Evolutionary conservation across 2,113 vertebrate genomes (phyloP), one percentile per base, ranked within the genome.

Genomic region (Xenus cinereus): DNA sequence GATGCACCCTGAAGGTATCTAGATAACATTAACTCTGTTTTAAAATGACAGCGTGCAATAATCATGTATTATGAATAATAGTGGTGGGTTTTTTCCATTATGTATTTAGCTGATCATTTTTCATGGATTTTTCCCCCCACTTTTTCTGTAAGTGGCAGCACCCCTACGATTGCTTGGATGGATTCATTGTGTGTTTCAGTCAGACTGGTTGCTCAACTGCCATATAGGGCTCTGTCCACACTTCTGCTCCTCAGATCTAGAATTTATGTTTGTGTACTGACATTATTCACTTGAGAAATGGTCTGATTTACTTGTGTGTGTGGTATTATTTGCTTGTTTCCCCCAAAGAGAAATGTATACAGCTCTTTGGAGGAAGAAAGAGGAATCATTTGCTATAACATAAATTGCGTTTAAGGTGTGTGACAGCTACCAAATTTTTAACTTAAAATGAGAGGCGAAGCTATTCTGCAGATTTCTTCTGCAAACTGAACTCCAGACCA

Each of bases 391-490:
- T 81, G 33, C 73, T 84, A 11, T 43, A 75, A 78, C 48, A 78
- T 69, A 41, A 46, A 48, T 9, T 37, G 60, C 51, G n/a, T 93
- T 92, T 71, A 68, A 93, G 72, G 46, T 68, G 51, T 85, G 76
- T 75, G 88, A 78, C 72, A 91, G 85, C 57, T 35, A 64, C 60
- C 35, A 22, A 32, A 18, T 75, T 92, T 93, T 74, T 68, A 88
- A 87, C 43, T 86, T 53, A 18, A 74, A 89, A 64, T 26, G 73
- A 93, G 56, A 90, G 73, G 66, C 64, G 86, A 92, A 93, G 33
- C 62, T 93, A 4, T 95, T 95, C 30, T 81, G 64, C 64, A 92
- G 72, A 90, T 89, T 88, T 90, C 28, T 86, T 79, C 43, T 93
- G 57, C 59, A 72, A 73, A 41, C 45, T 87, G 74, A 87, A 56